Evolutionary conservation across 2,888 invertebrate species (phyloP), one percentile per base, ranked within the genome.

Genomic region (Drosophila birchii): DNA sequence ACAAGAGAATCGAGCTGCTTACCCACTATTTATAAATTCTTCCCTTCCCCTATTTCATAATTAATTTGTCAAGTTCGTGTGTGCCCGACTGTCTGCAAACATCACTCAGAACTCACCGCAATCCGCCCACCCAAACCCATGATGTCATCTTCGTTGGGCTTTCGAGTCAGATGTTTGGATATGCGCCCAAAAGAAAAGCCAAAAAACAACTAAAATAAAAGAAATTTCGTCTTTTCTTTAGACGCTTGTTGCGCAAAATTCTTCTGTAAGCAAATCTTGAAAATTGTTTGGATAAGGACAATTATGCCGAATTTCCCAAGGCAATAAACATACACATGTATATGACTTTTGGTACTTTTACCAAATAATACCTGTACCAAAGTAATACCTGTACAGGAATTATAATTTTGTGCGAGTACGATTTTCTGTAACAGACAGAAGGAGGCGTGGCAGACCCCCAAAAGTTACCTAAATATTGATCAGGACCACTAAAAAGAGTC

Each of bases 101-200:
- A 57, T 60, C 55, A 60, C 59, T 54, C 55, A 51, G 62, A 34
- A 58, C 63, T 62, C 75, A 66, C 54, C 71, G 57, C 51, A 20
- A 36, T 23, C 64, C 82, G 60, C 71, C 64, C 76, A 81, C 70
- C 75, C 34, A 51, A 36, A 55, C 60, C 57, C 74, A 79, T 86
- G 86, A 86, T 88, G 86, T 86, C 86, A 86, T 86, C 72, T 60
- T 36, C 39, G 47, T 55, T n/a, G 72, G 53, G 58, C 63, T 57
- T 36, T 69, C 69, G n/a, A 76, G 88, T 86, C 86, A 86, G 86
- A 88, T 88, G 86, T 78, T 88, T 84, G 74, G 76, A 68, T 62
- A 57, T 60, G 68, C 61, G 79, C 72, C 79, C 77, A 70, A 78
- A 85, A 54, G 56, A 62, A 59, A 51, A 58, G 20, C 41, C 14